phyloP scores from a whole-genome alignment of 2,113 vertebrate species.

The Rafetus swinhoei region DNA sequence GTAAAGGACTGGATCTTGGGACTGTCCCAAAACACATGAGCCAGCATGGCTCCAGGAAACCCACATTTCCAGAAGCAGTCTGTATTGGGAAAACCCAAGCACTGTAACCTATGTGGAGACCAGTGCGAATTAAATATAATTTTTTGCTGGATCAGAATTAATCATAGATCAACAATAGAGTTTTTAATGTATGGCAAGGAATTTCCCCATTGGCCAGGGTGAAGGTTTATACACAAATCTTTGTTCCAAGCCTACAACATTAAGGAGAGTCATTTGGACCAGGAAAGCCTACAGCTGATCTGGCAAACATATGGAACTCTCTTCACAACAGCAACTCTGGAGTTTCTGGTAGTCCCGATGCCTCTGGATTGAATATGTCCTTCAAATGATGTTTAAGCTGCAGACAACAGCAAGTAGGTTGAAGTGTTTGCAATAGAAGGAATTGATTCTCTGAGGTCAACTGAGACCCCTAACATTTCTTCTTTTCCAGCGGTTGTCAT shows the following conservation, averaged over 20 bases:
- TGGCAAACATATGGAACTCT: neutral
- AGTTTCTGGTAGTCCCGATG: neutral
- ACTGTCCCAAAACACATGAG: accelerated
- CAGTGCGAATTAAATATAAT: neutral
- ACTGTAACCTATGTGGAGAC: neutral
- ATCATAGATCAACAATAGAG: neutral
- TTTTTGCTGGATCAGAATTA: conserved; percentile 27
- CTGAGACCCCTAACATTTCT: neutral
- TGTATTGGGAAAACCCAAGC: neutral
- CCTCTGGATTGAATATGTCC: neutral
- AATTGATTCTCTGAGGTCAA: neutral
- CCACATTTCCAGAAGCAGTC: neutral
- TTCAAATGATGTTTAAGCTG: neutral
- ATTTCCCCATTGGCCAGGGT: neutral
- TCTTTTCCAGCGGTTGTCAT: neutral
- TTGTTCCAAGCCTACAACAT: neutral
- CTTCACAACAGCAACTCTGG: neutral
- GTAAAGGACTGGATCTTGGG: neutral
- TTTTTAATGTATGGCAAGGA: neutral
- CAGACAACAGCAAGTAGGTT: neutral
- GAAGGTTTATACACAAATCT: neutral
- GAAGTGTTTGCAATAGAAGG: neutral
- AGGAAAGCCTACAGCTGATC: neutral
- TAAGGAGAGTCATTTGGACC: neutral
- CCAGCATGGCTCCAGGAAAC: neutral